Conservation (phyloP, 2,797 vertebrate genomes). For the Allobates femoralis region DNA sequence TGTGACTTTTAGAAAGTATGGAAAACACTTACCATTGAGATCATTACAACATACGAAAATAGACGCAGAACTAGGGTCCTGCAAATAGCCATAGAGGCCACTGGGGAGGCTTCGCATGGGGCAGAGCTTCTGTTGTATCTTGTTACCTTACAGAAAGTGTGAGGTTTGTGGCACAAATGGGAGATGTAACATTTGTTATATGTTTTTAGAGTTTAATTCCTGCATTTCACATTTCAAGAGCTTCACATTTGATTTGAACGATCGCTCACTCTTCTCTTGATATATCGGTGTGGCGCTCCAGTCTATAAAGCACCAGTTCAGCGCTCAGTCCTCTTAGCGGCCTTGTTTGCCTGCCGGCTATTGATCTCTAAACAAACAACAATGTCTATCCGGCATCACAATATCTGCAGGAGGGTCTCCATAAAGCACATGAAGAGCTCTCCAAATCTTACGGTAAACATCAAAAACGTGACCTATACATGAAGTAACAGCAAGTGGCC, state of each 20-base stretch:
- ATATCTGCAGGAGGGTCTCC: neutral
- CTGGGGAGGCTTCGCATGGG: too few relatives aligned
- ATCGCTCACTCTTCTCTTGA: neutral
- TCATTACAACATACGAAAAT: too few relatives aligned
- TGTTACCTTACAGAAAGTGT: too few relatives aligned
- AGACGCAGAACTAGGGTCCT: too few relatives aligned
- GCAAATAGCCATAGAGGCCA: too few relatives aligned
- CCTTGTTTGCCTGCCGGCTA: slow-evolving; percentile 6
- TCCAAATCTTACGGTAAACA: neutral
- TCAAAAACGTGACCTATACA: neutral
- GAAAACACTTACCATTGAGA: too few relatives aligned
- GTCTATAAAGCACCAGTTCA: neutral
- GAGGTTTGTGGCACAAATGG: too few relatives aligned
- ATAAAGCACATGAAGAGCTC: slow-evolving; percentile 12
- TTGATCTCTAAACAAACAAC: slow-evolving; percentile 27
- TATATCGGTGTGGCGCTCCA: neutral
- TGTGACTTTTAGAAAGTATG: too few relatives aligned
- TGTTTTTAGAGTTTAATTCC: too few relatives aligned
- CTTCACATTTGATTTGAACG: neutral
- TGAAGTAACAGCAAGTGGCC: neutral
- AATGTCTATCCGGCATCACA: neutral
- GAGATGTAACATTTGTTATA: too few relatives aligned
- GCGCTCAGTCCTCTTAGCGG: neutral
- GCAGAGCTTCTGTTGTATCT: too few relatives aligned
- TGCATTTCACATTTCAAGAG: too few relatives aligned